These are phyloP conservation scores for Diadromus collaris DNA, from an alignment of 2,888 invertebrate genomes.

Conservation along the genomic window DNA sequence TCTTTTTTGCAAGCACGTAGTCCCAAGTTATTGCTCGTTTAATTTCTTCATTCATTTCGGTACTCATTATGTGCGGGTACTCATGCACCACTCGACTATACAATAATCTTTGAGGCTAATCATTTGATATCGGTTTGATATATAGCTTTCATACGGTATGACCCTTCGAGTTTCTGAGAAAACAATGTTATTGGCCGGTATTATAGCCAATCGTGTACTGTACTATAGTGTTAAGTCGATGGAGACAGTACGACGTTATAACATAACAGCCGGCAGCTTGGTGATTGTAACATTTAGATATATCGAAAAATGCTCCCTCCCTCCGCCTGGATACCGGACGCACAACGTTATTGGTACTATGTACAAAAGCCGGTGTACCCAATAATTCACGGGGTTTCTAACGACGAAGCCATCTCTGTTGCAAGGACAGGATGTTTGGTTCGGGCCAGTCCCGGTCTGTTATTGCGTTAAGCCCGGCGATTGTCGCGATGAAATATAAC, in stretches of 20 bases:
- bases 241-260: too few relatives aligned
- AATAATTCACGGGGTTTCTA: slow-evolving; percentile 31
- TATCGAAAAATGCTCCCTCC: slow-evolving; percentile 47
- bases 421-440: slow-evolving; percentile 74
- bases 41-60: background rate
- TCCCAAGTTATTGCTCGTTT: background rate
- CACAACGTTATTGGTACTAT: slow-evolving; percentile 12
- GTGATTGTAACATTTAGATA: slow-evolving; percentile 35
- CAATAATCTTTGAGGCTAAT: slow-evolving; percentile 6
- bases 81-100: background rate
- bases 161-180: background rate
- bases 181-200: background rate
- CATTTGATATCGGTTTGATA: slow-evolving; percentile 21
- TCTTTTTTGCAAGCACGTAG: background rate
- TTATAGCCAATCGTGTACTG: background rate
- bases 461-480: slow-evolving; percentile 62
- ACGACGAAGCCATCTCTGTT: slow-evolving; percentile 53
- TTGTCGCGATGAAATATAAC: slow-evolving; percentile 45
- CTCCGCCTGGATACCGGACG: slow-evolving; percentile 13
- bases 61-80: background rate
- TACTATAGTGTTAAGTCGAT: slow-evolving; percentile 3
- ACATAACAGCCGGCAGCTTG: background rate
- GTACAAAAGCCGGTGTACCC: slow-evolving; percentile 38
- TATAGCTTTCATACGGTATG: slow-evolving; percentile 23
- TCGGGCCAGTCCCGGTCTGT: slow-evolving; percentile 68